These are phyloP conservation scores for Gadopsis bispinosus DNA, from an alignment of 2,797 vertebrate species.

Conservation along the genomic window DNA sequence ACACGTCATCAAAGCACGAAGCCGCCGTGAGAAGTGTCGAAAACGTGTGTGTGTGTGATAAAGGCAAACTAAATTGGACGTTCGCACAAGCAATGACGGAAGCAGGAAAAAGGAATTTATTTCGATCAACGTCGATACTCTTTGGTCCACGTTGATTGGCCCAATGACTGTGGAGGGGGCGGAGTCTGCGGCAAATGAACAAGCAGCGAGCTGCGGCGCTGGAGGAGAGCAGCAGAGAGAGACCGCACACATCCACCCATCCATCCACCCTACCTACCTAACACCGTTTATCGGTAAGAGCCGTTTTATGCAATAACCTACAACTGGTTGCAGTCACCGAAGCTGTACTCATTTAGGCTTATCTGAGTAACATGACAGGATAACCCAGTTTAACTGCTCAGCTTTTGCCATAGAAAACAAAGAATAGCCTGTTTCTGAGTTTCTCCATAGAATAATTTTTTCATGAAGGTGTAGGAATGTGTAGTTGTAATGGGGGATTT, in stretches of 20 bases:
- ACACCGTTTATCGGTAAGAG: conserved; percentile 72
- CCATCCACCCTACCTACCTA: conserved; percentile 38
- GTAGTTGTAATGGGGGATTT: conserved; percentile 22
- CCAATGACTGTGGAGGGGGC: conserved; percentile 71
- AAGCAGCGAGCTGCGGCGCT: conserved; percentile 65
- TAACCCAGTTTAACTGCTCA: not conserved
- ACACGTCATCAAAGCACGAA: not conserved
- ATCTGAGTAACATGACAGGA: not conserved
- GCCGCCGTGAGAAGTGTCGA: too few relatives aligned
- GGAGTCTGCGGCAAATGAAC: conserved; percentile 70
- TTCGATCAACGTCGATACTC: conserved; percentile 7
- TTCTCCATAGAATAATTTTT: conserved; percentile 15
- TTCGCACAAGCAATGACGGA: conserved; percentile 26
- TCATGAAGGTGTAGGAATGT: conserved; percentile 34
- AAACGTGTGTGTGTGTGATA: not conserved
- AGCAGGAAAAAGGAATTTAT: accelerated
- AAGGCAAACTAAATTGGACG: not conserved
- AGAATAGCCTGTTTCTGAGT: conserved; percentile 5
- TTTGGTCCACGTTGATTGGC: conserved; percentile 53
- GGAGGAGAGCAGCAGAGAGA: conserved; percentile 69
- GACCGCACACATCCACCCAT: conserved; percentile 52
- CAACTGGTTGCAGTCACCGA: not conserved
- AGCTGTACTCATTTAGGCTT: not conserved
- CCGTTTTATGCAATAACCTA: conserved; percentile 38
- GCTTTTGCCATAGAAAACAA: conserved; percentile 9